phyloP scores from a whole-genome alignment of 35 echinoderm and acorn worm species.

The Lytechinus variegatus region DNA sequence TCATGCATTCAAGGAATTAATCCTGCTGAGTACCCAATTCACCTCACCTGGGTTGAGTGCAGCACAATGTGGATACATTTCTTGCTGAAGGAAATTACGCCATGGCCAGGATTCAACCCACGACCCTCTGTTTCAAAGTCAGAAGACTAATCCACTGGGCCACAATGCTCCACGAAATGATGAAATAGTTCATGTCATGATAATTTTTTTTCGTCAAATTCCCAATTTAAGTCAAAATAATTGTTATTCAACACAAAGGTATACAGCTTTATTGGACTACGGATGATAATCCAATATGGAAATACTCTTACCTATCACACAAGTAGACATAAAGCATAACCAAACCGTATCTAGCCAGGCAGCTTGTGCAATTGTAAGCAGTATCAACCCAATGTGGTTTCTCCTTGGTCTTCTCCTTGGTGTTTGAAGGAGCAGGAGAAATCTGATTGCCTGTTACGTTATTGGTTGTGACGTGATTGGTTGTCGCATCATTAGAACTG shows the following conservation, averaged over 20 bases:
- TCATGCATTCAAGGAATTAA: no score
- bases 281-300: neutral
- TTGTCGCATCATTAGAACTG: neutral
- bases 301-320: conserved; percentile 80
- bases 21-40: no score
- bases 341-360: conserved; percentile 82
- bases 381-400: conserved; percentile 18
- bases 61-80: no score
- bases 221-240: no score
- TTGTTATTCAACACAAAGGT: neutral
- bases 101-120: no score
- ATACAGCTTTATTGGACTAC: neutral
- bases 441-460: neutral
- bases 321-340: conserved; percentile 87
- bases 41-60: no score
- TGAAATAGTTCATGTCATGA: no score
- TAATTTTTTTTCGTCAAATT: no score
- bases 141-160: no score
- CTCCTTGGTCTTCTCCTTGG: conserved; percentile 44
- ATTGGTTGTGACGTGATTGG: neutral
- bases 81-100: no score
- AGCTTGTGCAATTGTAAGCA: conserved; percentile 27
- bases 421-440: neutral
- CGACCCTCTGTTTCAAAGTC: no score
- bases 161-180: no score